Percentiles rank a stretch among this genome's conserved stretches.
Conservation (phyloP, 1,140 invertebrate species). For the Drosophila carrolli region DNA sequence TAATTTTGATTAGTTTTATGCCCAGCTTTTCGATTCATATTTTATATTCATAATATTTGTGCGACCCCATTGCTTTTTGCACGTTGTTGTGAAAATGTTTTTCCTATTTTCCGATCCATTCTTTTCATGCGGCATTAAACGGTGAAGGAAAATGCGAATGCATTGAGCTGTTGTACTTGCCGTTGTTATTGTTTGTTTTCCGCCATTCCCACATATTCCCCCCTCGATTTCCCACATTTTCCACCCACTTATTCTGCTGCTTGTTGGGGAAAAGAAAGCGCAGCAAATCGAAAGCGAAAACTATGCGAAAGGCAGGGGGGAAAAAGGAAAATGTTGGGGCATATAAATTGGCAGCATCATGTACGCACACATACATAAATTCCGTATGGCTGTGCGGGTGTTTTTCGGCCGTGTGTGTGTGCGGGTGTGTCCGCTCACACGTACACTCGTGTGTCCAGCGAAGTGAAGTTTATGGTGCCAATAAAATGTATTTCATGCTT, state of each 20-base stretch:
- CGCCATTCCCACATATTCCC: background rate
- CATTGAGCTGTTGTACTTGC: constrained; percentile 49
- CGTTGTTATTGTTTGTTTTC: constrained; percentile 44
- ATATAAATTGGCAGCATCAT: constrained; percentile 55
- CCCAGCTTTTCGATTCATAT: constrained; percentile 1
- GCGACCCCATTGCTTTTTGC: constrained; percentile 3
- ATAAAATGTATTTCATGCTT: constrained; percentile 85
- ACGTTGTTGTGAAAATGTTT: constrained; percentile 23
- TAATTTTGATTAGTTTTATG: background rate
- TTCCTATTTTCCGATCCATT: constrained; percentile 11
- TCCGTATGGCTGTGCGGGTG: constrained; percentile 18
- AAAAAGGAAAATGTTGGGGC: constrained; percentile 24
- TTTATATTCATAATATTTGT: background rate
- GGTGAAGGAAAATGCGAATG: constrained; percentile 59
- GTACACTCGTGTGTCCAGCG: constrained; percentile 83
- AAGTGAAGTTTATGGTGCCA: constrained; percentile 85
- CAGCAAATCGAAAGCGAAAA: constrained; percentile 82
- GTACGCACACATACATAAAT: constrained; percentile 9
- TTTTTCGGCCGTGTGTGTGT: constrained; percentile 39
- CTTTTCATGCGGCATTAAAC: constrained; percentile 72
- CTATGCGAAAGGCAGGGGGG: constrained; percentile 50
- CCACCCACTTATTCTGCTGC: constrained; percentile 5
- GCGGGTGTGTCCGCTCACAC: constrained; percentile 49
- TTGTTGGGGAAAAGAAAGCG: constrained; percentile 56
- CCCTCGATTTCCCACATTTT: background rate